phyloP scores from a whole-genome alignment of 1,140 invertebrate species.

The Drosophila subobscura region DNA sequence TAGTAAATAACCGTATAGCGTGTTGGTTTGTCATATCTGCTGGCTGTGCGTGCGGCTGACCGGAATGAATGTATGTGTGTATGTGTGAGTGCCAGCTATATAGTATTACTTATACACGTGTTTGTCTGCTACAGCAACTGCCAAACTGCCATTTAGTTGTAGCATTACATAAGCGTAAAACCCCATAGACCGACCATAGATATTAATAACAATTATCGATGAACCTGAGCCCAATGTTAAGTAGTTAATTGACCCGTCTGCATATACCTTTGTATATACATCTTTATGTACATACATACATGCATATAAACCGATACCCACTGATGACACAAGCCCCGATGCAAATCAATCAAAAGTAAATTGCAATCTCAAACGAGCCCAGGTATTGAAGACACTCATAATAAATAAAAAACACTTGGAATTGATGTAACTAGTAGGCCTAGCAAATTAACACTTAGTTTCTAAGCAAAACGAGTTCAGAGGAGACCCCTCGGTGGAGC shows the following conservation, averaged over 20 bases:
- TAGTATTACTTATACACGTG: conserved; percentile 70
- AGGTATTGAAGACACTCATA: conserved; percentile 27
- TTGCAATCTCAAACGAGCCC: conserved; percentile 29
- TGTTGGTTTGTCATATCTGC: conserved; percentile 74
- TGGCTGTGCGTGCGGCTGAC: conserved; percentile 63
- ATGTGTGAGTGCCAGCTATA: conserved; percentile 46
- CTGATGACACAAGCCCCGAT: conserved; percentile 35
- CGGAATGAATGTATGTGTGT: conserved; percentile 20
- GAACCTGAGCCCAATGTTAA: conserved; percentile 26
- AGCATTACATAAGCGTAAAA: conserved; percentile 39
- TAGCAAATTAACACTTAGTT: conserved; percentile 15
- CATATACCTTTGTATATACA: conserved; percentile 54
- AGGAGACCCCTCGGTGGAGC: conserved; percentile 3
- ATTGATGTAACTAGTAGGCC: conserved; percentile 51
- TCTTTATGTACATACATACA: conserved; percentile 18
- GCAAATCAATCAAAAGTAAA: conserved; percentile 48
- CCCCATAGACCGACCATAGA: conserved; percentile 23
- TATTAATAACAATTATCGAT: conserved; percentile 45
- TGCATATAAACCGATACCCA: background rate
- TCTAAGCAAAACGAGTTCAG: conserved; percentile 24
- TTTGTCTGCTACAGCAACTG: conserved; percentile 67
- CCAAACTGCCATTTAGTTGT: conserved; percentile 60
- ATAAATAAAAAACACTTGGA: conserved; percentile 33
- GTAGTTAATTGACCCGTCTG: conserved; percentile 50
- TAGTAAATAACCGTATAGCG: conserved; percentile 71